These are phyloP conservation scores for Chrysolina haemoptera DNA, from an alignment of 2,888 invertebrate species.

Conservation along the genomic window DNA sequence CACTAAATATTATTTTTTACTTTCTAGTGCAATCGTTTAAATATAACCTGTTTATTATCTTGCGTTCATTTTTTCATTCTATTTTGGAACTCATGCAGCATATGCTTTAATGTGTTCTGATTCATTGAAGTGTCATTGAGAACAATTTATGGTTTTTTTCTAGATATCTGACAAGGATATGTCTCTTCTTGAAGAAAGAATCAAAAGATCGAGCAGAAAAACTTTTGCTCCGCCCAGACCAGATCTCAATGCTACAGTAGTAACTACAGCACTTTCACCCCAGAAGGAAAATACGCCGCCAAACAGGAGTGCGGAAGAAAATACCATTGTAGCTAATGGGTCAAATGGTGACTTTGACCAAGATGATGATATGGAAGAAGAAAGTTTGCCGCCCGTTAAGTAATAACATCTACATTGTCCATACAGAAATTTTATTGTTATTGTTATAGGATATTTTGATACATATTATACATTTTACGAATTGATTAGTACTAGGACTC, in stretches of 20 bases:
- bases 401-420: neutral
- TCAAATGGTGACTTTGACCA: neutral
- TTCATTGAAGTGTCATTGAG: too few species aligned
- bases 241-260: conserved; percentile 43
- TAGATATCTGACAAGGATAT: conserved; percentile 95
- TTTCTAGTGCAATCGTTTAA: too few species aligned
- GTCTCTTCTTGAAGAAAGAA: conserved; percentile 94
- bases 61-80: too few species aligned
- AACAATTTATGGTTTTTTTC: conserved; percentile 21
- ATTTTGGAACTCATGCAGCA: too few species aligned
- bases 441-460: too few species aligned
- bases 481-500: too few species aligned
- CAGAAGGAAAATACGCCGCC: conserved; percentile 50
- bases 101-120: too few species aligned
- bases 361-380: conserved; percentile 1
- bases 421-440: too few species aligned
- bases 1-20: too few species aligned
- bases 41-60: too few species aligned
- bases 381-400: conserved; percentile 7
- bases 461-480: too few species aligned
- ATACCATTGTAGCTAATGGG: conserved; percentile 17
- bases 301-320: conserved; percentile 37
- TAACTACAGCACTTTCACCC: conserved; percentile 40
- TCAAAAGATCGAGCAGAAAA: conserved; percentile 88
- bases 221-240: conserved; percentile 66